These are phyloP conservation scores for Penaeus japonicus DNA, from an alignment of 1,140 invertebrate genomes.

Conservation along the genomic window DNA sequence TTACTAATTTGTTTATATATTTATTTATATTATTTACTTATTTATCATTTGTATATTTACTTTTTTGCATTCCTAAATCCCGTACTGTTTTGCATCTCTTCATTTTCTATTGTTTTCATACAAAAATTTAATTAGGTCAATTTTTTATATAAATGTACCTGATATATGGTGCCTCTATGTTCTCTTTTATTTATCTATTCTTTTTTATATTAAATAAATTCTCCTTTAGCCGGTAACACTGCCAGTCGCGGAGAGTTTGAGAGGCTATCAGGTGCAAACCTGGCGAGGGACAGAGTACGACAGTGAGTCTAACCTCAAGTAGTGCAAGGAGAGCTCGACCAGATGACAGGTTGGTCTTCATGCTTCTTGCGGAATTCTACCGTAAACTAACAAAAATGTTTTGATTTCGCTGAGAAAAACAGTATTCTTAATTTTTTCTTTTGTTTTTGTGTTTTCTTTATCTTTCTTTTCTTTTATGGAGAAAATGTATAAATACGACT, in stretches of 20 bases:
- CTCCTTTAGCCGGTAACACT: not conserved
- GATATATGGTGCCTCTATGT: too few relatives aligned
- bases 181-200: too few relatives aligned
- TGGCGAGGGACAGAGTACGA: slow-evolving; percentile 74
- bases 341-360: slow-evolving; percentile 33
- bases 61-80: not conserved
- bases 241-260: slow-evolving; percentile 71
- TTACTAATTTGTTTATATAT: not conserved
- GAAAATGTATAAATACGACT: too few relatives aligned
- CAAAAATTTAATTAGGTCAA: too few relatives aligned
- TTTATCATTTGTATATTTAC: slow-evolving; percentile 7
- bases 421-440: not conserved
- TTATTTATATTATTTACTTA: not conserved
- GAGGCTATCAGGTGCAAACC: slow-evolving; percentile 70
- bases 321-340: not conserved
- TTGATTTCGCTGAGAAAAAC: too few relatives aligned
- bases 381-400: too few relatives aligned
- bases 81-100: too few relatives aligned
- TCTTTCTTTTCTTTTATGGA: too few relatives aligned
- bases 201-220: not conserved
- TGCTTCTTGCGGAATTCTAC: not conserved
- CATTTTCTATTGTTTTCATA: too few relatives aligned
- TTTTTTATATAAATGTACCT: too few relatives aligned
- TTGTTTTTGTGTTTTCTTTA: too few relatives aligned
- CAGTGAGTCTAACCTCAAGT: slow-evolving; percentile 73